These are phyloP conservation scores for Saccopteryx leptura DNA, from an alignment of 2,113 vertebrate genomes.

Conservation along the genomic window DNA sequence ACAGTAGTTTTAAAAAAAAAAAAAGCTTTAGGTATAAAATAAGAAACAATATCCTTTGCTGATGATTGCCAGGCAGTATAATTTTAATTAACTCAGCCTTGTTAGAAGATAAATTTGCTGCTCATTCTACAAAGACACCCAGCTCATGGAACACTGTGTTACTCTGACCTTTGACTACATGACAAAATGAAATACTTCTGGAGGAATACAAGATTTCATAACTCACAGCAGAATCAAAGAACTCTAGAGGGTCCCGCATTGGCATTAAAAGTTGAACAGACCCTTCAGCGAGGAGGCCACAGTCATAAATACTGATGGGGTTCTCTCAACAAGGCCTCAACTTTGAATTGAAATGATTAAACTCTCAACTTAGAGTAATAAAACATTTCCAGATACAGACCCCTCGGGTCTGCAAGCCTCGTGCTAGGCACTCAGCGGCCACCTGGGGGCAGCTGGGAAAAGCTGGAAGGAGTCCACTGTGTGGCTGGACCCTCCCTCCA, in stretches of 20 bases:
- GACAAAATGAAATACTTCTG: not conserved
- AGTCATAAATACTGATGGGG: slow-evolving; percentile 11
- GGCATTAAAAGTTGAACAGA: not conserved
- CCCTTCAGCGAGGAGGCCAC: not conserved
- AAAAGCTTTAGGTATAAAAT: slow-evolving; percentile 53
- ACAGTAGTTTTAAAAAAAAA: slow-evolving; percentile 13
- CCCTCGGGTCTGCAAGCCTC: not conserved
- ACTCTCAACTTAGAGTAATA: slow-evolving; percentile 29
- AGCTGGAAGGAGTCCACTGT: not conserved
- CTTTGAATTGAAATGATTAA: slow-evolving; percentile 23
- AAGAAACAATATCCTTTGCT: slow-evolving; percentile 56
- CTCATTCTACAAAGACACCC: slow-evolving; percentile 28
- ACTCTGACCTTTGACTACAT: not conserved
- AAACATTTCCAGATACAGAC: not conserved
- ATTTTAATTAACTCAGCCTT: slow-evolving; percentile 42
- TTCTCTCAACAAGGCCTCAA: slow-evolving; percentile 32
- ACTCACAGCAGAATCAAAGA: slow-evolving; percentile 27
- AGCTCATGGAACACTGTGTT: not conserved
- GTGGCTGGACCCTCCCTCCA: not conserved
- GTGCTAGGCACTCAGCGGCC: not conserved
- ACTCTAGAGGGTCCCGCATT: not conserved
- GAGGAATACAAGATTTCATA: slow-evolving; percentile 71
- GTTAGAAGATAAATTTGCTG: not conserved
- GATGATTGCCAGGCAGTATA: slow-evolving; percentile 61
- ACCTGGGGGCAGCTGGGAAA: not conserved